Percentiles rank a stretch among this genome's conserved stretches.
Conservation (phyloP, 2,113 vertebrate genomes). For the Chamaea fasciata region DNA sequence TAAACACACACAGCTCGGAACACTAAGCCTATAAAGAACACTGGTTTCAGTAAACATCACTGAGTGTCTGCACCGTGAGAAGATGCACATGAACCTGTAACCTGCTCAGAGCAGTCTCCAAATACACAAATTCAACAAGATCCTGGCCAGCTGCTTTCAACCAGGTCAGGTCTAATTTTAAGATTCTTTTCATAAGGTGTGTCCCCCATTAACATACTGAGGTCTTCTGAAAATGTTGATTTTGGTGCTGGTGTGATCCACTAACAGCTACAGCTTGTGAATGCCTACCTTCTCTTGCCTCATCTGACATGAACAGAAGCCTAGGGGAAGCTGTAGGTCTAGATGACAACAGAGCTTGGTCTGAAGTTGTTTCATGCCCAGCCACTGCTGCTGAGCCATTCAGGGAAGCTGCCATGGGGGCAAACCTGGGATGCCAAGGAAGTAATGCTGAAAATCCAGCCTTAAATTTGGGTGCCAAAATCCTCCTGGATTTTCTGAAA, state of each 20-base stretch:
- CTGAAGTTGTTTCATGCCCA: not conserved
- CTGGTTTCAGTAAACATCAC: not conserved
- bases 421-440: not conserved
- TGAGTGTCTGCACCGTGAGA: not conserved
- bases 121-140: not conserved
- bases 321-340: not conserved
- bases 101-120: not conserved
- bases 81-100: not conserved
- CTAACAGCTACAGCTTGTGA: not conserved
- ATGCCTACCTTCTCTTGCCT: not conserved
- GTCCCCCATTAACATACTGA: not conserved
- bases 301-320: not conserved
- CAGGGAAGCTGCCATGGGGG: not conserved
- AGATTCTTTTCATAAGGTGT: not conserved
- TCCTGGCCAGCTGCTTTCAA: not conserved
- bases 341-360: not conserved
- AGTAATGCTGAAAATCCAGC: not conserved
- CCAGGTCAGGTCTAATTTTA: not conserved
- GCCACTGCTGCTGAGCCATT: not conserved
- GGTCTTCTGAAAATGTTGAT: not conserved
- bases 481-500: not conserved
- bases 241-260: not conserved
- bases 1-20: not conserved
- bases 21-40: not conserved
- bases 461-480: not conserved